Percentiles rank a stretch among this genome's conserved stretches.
phyloP scores from a whole-genome alignment of 35 echinoderm and acorn worm genomes.

The Ophiothrix spiculata region DNA sequence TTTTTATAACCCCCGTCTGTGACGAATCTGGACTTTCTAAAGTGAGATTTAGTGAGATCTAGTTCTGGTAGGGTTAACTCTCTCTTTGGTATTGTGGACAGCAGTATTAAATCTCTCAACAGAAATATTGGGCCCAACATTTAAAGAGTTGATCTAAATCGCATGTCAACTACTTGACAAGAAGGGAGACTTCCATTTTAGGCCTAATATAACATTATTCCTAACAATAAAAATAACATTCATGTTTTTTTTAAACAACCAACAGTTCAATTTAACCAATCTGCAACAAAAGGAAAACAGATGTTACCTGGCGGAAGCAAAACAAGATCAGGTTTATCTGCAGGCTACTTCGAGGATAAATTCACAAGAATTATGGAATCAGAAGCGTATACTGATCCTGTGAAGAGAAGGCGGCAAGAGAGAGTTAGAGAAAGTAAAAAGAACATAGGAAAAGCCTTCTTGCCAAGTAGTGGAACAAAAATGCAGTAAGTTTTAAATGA shows the following conservation, averaged over 20 bases:
- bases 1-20: too few species aligned
- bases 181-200: too few species aligned
- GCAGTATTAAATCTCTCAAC: too few species aligned
- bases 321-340: conserved; percentile 63
- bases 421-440: conserved; percentile 72
- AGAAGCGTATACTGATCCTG: conserved; percentile 92
- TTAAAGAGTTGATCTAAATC: too few species aligned
- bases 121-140: too few species aligned
- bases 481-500: conserved; percentile 74
- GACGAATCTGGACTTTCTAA: too few species aligned
- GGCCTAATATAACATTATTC: too few species aligned
- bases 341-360: conserved; percentile 93
- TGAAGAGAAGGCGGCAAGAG: conserved; percentile 82
- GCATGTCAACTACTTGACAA: too few species aligned
- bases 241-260: conserved; percentile 1
- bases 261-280: conserved; percentile 82
- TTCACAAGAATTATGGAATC: conserved; percentile 79
- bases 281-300: conserved; percentile 82
- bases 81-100: too few species aligned
- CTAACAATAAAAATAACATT: too few species aligned
- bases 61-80: too few species aligned
- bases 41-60: too few species aligned
- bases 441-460: conserved; percentile 91
- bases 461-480: conserved; percentile 95
- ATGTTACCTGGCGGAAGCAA: conserved; percentile 98